Percentiles rank a stretch among this genome's conserved stretches.
Evolutionary conservation across 2,797 vertebrate genomes (phyloP).

Genomic region (Choloepus didactylus): DNA sequence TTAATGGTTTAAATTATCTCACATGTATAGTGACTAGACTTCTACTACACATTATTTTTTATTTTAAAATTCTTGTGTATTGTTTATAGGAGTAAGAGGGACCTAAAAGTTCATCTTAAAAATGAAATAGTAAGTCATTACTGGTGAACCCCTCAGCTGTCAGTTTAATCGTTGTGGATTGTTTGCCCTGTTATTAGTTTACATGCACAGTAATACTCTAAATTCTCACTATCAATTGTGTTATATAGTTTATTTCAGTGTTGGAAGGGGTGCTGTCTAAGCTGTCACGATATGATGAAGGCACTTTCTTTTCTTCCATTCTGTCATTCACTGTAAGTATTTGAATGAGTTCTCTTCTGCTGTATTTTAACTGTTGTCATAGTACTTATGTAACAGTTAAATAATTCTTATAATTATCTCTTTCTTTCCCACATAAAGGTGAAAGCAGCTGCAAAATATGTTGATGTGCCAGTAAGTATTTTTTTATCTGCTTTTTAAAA

Average conservation of each 20-base stretch:
- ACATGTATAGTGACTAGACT: background rate
- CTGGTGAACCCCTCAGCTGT: background rate
- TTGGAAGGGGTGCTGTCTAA: slow-evolving; percentile 96
- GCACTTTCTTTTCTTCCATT: slow-evolving; percentile 97
- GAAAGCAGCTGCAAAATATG: slow-evolving; percentile 98
- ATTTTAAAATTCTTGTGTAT: background rate
- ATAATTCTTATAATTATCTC: slow-evolving; percentile 81
- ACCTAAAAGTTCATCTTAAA: background rate
- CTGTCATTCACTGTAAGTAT: slow-evolving; percentile 98
- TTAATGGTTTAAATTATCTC: background rate
- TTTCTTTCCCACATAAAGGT: slow-evolving; percentile 90
- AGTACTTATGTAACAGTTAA: slow-evolving; percentile 34
- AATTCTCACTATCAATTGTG: slow-evolving; percentile 41
- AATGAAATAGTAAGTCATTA: background rate
- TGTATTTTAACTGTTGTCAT: slow-evolving; percentile 69
- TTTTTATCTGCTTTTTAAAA: slow-evolving; percentile 62
- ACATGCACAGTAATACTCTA: background rate
- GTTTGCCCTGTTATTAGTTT: background rate
- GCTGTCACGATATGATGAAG: slow-evolving; percentile 97
- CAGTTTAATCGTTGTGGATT: too few relatives aligned
- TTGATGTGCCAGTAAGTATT: slow-evolving; percentile 97
- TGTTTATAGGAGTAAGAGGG: background rate
- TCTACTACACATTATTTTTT: background rate
- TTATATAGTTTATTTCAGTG: slow-evolving; percentile 93
- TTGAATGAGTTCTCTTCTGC: slow-evolving; percentile 56